phyloP scores from a whole-genome alignment of 2,888 invertebrate species.

The Phaonia tiefii region DNA sequence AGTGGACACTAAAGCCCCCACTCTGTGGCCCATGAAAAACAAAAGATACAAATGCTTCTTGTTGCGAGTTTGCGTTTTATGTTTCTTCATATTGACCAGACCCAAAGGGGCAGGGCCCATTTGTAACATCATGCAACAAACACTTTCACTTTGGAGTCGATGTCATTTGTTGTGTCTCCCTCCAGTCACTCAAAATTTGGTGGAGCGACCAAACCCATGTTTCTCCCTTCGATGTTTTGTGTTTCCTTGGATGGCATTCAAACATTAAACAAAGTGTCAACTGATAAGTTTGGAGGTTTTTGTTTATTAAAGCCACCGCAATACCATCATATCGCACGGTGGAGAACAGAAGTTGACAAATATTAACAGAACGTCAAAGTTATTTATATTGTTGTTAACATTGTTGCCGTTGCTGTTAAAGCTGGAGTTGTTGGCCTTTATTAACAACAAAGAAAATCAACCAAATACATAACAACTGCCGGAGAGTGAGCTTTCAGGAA shows the following conservation, averaged over 20 bases:
- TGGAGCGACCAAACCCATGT: conserved; percentile 31
- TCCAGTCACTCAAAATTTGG: neutral
- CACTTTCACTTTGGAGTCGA: conserved; percentile 34
- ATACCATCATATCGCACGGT: too few species aligned
- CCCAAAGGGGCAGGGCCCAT: neutral
- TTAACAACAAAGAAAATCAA: neutral
- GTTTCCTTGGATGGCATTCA: conserved; percentile 11
- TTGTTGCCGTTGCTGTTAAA: too few species aligned
- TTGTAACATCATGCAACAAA: conserved; percentile 33
- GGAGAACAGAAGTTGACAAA: conserved; percentile 40
- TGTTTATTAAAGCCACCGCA: neutral
- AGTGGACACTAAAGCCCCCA: neutral
- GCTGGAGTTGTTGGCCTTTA: neutral
- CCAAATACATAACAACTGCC: too few species aligned
- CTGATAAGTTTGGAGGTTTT: conserved; percentile 10
- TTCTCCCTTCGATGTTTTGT: neutral
- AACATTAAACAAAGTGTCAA: conserved; percentile 41
- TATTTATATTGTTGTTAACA: conserved; percentile 35
- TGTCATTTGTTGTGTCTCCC: conserved; percentile 31
- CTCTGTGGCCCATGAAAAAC: neutral
- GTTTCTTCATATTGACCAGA: too few species aligned
- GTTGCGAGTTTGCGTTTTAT: too few species aligned
- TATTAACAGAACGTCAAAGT: conserved; percentile 40
- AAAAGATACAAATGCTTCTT: neutral
- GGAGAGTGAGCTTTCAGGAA: too few species aligned